Base-by-base conservation (phyloP, 2,797 vertebrate species). In the Antrozous pallidus region DNA sequence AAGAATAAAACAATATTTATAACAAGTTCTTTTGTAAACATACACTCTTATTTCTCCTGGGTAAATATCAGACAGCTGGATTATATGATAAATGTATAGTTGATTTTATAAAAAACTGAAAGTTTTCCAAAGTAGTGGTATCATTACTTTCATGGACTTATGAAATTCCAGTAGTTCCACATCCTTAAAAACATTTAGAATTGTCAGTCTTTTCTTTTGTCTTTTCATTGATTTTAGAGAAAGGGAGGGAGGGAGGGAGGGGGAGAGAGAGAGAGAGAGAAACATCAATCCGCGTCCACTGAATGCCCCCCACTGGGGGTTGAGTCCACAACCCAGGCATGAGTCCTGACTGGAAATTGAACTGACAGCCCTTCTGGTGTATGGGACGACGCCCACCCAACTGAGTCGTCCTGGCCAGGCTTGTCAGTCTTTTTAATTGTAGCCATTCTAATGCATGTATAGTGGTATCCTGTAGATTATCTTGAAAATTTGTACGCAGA, bases 1-100 rank as follows among this genome's bases (percentile, higher is more conserved):
- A 88, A 11, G 49, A 88, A 74, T 84, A 78, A 94, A 78, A 63
- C 28, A 85, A 81, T 42, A 81, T 61, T 91, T 79, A 31, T 61
- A 28, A 49, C 13, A 31, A 79, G 20, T 49, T 67, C 70, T 78
- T 58, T 54, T 81, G 75, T 58, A 80, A 90, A 74, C 26, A 28
- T 33, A 92, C 3, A 18, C 61, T 93, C 70, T 93, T 36, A 61
- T 91, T 94, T 74, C 31, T 81, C 51, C 77, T 69, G 36, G 51
- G 63, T 91, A 82, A 70, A n/a, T 45, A 93, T 14, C n/a, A 56
- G 84, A 69, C 24, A 80, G 13, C 36, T 88, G 26, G 40, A 28
- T 5, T 69, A 14, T 42, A 51, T 67, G 58, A 42, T 58, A 80
- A 85, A 58, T 54, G 6, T 70, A 45, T 58, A 38, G 51, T 33